Base-by-base conservation (phyloP, 2,888 invertebrate genomes). In the Drosophila mercatorum region DNA sequence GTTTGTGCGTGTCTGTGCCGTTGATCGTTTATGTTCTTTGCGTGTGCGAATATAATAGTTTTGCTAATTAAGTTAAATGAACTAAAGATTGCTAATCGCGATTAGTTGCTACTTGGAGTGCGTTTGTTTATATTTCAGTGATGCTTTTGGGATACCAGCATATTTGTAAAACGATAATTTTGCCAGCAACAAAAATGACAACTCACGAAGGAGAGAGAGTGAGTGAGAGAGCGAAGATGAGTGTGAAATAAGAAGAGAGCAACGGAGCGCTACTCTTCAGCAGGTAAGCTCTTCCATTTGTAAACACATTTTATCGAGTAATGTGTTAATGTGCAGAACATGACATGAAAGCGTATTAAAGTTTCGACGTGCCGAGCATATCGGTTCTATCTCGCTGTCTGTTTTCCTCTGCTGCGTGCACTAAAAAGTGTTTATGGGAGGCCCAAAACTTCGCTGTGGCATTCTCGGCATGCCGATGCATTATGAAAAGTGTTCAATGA, bases 401-500 rank as follows among this genome's bases (percentile, higher is more conserved):
- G 12, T 40, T 41, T 41, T 40, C 5, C 8, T 11, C 17, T 31
- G 31, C 12, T 66, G 49, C 57, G 61, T 65, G 62, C 64, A 67
- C 68, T 71, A 64, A 60, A 72, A 77, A 63, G 68, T 79, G 65
- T 74, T 81, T 78, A 69, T 69, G 53, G 47, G 47, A 28, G 17
- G 4, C 28, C 38, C 41, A 7, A 2, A 38, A 40, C 57, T 26
- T n/a, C 34, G 52, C 46, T 46, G 56, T 49, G 41, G 64, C 65
- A 83, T 83, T 68, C 63, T 51, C 22, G 7, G 47, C 61, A 82
- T 81, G 60, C 73, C 68, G 40, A 44, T 82, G 80, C 83, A 80
- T 53, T 68, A 57, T 61, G 31, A 62, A 52, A 56, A 57, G 43
- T 55, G 68, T 61, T 49, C 53, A 60, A 28, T 46, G 44, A 44